Percentiles rank a stretch among this genome's conserved stretches.
phyloP scores from a whole-genome alignment of 35 echinoderm and acorn worm genomes.

The Acanthaster planci region DNA sequence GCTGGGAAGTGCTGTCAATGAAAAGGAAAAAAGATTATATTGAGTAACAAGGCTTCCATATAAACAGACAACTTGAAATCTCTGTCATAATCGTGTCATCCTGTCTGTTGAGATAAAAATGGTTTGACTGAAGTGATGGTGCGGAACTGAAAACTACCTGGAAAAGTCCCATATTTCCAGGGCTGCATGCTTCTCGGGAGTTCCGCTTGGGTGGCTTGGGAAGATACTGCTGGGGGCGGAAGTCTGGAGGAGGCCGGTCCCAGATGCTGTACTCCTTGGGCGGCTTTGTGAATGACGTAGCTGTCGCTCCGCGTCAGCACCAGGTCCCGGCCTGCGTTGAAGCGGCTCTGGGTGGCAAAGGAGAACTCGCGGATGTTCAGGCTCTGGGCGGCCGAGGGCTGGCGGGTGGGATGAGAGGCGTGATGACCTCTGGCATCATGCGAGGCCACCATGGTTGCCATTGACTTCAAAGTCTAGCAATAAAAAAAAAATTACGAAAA shows the following conservation, averaged over 20 bases:
- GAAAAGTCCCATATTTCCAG: slow-evolving; percentile 73
- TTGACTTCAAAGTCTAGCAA: background rate
- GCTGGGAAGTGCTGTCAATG: no score
- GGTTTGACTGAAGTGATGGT: no score
- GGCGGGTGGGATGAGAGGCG: background rate
- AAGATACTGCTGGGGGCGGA: slow-evolving; percentile 77
- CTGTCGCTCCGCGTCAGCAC: slow-evolving; percentile 56
- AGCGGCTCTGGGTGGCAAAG: slow-evolving; percentile 50
- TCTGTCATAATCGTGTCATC: no score
- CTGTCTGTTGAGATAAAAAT: no score
- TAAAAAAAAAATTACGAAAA: slow-evolving; percentile 3
- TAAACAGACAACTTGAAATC: no score
- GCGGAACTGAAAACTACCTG: slow-evolving; percentile 7
- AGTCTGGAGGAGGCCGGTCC: slow-evolving; percentile 77
- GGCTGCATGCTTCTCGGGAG: slow-evolving; percentile 84
- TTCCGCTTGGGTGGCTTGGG: slow-evolving; percentile 90
- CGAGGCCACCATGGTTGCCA: background rate
- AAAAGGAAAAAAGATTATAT: no score
- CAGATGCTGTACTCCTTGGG: slow-evolving; percentile 55
- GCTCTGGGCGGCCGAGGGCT: slow-evolving; percentile 17
- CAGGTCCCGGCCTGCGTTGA: slow-evolving; percentile 61
- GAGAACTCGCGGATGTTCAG: slow-evolving; percentile 38
- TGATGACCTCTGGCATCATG: background rate
- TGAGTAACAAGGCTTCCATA: no score
- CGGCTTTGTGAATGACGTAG: slow-evolving; percentile 46